phyloP scores from a whole-genome alignment of 64 coral and sea anemone species.

The Montipora efflorescens region DNA sequence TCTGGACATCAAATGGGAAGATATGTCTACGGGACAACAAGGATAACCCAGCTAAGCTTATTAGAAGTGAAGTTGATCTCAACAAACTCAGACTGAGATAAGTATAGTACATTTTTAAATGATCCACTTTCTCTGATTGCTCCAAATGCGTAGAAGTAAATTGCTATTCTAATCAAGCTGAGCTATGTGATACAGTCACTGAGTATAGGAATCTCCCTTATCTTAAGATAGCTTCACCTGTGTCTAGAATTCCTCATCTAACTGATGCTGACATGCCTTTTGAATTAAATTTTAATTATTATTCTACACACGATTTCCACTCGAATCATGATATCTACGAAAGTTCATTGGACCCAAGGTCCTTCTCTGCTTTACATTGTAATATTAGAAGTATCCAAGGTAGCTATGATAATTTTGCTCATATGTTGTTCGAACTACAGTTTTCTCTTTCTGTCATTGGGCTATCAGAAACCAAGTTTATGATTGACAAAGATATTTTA shows the following conservation, averaged over 20 bases:
- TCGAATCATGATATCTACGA: neutral
- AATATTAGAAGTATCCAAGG: constrained; percentile 68
- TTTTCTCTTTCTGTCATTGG: constrained; percentile 62
- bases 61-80: too few relatives aligned
- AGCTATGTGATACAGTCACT: too few relatives aligned
- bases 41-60: too few relatives aligned
- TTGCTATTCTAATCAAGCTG: too few relatives aligned
- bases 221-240: constrained; percentile 23
- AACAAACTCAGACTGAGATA: too few relatives aligned
- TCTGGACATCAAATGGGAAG: too few relatives aligned
- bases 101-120: too few relatives aligned
- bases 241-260: constrained; percentile 19
- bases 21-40: too few relatives aligned
- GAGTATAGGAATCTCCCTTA: neutral
- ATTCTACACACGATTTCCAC: neutral
- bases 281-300: constrained; percentile 8
- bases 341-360: too few relatives aligned
- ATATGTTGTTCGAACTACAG: constrained; percentile 52
- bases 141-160: too few relatives aligned
- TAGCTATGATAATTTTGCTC: constrained; percentile 44
- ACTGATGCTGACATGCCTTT: constrained; percentile 22
- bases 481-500: neutral
- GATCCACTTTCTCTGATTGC: too few relatives aligned
- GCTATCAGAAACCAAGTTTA: constrained; percentile 74
- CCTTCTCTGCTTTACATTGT: constrained; percentile 63